These are phyloP conservation scores for Carposina sasakii DNA, from an alignment of 1,140 invertebrate genomes.

Conservation along the genomic window DNA sequence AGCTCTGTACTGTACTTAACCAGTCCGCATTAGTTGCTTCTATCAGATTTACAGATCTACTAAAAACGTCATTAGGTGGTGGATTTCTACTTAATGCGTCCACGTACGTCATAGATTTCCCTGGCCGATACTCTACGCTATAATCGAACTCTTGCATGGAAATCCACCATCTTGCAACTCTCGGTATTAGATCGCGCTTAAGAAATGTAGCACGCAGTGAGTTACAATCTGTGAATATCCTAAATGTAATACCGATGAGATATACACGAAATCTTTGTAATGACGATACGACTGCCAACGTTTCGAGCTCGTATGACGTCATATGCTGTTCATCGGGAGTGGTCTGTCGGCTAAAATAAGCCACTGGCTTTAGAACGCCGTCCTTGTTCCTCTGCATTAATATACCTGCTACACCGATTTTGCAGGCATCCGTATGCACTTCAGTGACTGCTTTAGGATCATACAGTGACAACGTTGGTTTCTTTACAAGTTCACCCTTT, in stretches of 20 bases:
- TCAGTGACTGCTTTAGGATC: neutral
- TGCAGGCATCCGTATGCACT: conserved; percentile 25
- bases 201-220: conserved; percentile 23
- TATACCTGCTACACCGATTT: conserved; percentile 32
- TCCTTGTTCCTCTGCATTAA: conserved; percentile 40
- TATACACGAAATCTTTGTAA: conserved; percentile 28
- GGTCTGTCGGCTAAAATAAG: conserved; percentile 43
- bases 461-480: neutral
- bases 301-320: conserved; percentile 39
- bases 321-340: conserved; percentile 30
- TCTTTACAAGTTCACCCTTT: neutral
- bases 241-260: conserved; percentile 35
- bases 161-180: conserved; percentile 6
- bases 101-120: neutral
- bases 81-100: neutral
- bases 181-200: conserved; percentile 21
- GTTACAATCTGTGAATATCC: conserved; percentile 10
- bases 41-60: neutral
- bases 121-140: neutral
- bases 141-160: neutral
- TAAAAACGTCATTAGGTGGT: neutral
- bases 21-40: neutral
- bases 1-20: neutral
- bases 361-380: conserved; percentile 24
- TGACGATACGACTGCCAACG: conserved; percentile 32